A percentile compares a stretch with the other conserved stretches of the same genome.
Conservation (phyloP, 1,140 invertebrate species). For the Ruditapes philippinarum region DNA sequence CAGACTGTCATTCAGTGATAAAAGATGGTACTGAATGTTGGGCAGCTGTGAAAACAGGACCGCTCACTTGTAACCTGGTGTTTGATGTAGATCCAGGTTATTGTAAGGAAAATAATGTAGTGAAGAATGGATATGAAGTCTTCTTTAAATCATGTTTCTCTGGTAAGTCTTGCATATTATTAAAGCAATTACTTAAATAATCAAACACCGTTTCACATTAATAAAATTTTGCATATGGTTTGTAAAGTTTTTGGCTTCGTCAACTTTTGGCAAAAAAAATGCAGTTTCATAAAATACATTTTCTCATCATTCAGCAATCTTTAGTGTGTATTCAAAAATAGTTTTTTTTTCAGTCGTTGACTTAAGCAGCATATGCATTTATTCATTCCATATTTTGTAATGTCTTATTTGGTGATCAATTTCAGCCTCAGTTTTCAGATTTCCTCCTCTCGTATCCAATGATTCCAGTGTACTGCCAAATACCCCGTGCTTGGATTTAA, state of each 20-base stretch:
- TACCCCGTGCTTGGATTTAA: not conserved
- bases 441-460: not conserved
- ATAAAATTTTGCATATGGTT: too few relatives aligned
- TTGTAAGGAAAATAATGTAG: not conserved
- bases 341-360: not conserved
- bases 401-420: not conserved
- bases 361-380: not conserved
- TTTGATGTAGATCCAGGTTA: not conserved
- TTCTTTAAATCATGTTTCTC: not conserved
- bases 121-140: not conserved
- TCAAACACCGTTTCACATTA: too few relatives aligned
- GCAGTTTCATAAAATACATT: too few relatives aligned
- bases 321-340: not conserved
- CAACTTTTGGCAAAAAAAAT: too few relatives aligned
- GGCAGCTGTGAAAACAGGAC: not conserved
- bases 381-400: not conserved
- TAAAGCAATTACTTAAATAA: too few relatives aligned
- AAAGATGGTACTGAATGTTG: not conserved
- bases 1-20: not conserved
- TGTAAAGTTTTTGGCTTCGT: too few relatives aligned
- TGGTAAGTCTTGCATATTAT: not conserved
- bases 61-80: not conserved
- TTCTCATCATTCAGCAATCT: too few relatives aligned
- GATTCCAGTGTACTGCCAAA: not conserved
- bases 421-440: not conserved